A percentile compares a stretch with the other conserved stretches of the same genome.
phyloP scores from a whole-genome alignment of 2,888 invertebrate species.

The Leptinotarsa tumamoca region DNA sequence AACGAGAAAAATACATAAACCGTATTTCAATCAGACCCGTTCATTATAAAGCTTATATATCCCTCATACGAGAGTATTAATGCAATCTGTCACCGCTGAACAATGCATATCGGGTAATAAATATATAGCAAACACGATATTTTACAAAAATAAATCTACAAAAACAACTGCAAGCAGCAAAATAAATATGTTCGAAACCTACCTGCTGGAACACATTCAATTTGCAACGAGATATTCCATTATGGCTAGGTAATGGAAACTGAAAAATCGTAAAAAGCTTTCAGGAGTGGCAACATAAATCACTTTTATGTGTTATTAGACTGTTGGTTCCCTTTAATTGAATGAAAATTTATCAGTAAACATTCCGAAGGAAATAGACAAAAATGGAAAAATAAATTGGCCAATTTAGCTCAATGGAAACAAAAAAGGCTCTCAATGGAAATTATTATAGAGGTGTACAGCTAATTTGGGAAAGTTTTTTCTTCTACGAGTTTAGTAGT shows the following conservation, averaged over 20 bases:
- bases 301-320: slow-evolving; percentile 9
- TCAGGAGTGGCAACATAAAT: neutral
- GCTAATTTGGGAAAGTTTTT: neutral
- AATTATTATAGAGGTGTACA: neutral
- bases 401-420: too few relatives aligned
- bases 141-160: neutral
- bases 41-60: neutral
- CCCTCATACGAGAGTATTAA: neutral
- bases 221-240: slow-evolving; percentile 13
- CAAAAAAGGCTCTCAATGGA: too few relatives aligned
- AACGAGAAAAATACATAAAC: neutral
- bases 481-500: neutral
- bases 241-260: neutral
- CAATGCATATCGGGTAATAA: slow-evolving; percentile 3
- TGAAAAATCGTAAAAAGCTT: slow-evolving; percentile 16
- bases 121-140: neutral
- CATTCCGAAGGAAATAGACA: neutral
- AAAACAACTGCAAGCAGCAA: slow-evolving; percentile 1
- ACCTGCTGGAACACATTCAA: neutral
- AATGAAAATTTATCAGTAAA: neutral
- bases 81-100: neutral
- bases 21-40: neutral
- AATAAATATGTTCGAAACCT: neutral
- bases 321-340: neutral
- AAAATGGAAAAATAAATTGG: neutral